These are phyloP conservation scores for Tetramorium alpestre DNA, from an alignment of 1,140 invertebrate genomes.

Conservation along the genomic window DNA sequence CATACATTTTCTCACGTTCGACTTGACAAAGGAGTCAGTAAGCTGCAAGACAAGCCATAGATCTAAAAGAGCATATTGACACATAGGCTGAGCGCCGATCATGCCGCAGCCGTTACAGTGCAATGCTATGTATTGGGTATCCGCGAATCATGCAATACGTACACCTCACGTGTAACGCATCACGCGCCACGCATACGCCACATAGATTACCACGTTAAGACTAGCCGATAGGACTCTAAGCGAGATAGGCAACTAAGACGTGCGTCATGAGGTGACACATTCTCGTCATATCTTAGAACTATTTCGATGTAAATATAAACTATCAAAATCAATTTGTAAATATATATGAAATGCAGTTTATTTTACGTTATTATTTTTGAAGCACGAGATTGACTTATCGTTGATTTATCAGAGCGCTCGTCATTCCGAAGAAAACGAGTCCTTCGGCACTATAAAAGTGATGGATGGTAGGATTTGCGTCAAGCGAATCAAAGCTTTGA, in stretches of 20 bases:
- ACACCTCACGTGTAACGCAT: slow-evolving; percentile 57
- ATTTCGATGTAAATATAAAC: background rate
- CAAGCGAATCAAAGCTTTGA: background rate
- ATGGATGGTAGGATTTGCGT: background rate
- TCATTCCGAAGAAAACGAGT: background rate
- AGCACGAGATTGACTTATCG: background rate
- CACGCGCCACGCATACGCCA: slow-evolving; percentile 57
- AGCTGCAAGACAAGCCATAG: background rate
- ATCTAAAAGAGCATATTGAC: slow-evolving; percentile 61
- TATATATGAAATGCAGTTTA: background rate
- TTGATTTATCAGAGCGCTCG: background rate
- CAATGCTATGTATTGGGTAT: slow-evolving; percentile 61
- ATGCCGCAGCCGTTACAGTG: slow-evolving; percentile 51
- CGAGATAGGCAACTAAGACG: background rate
- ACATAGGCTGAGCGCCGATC: slow-evolving; percentile 66
- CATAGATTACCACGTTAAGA: slow-evolving; percentile 50
- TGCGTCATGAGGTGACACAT: slow-evolving; percentile 18
- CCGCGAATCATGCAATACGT: slow-evolving; percentile 58
- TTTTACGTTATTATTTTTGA: background rate
- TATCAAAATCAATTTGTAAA: background rate
- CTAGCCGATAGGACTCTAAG: slow-evolving; percentile 18
- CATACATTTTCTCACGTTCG: background rate
- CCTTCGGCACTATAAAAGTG: background rate
- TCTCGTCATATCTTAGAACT: slow-evolving; percentile 1
- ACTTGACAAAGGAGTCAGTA: background rate